Evolutionary conservation across 1,140 invertebrate genomes (phyloP).

Genomic region (Drosophila guanche): DNA sequence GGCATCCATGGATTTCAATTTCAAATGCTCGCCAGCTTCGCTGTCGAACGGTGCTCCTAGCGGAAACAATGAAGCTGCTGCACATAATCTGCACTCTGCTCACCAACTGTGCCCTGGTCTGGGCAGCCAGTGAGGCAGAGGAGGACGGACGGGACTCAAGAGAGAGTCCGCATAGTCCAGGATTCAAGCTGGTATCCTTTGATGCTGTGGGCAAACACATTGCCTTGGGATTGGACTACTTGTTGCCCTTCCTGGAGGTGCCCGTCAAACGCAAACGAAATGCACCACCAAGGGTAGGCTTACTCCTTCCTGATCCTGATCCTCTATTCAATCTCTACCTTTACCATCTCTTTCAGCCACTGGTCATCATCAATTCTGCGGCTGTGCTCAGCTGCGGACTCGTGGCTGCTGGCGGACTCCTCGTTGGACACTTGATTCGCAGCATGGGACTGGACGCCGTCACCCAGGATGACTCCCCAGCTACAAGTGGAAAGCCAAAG

Average conservation of each 20-base stretch:
- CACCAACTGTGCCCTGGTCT: slow-evolving; percentile 21
- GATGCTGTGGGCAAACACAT: slow-evolving; percentile 63
- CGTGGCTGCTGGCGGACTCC: slow-evolving; percentile 46
- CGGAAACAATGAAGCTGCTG: slow-evolving; percentile 55
- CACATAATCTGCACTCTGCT: slow-evolving; percentile 31
- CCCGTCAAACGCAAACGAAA: slow-evolving; percentile 61
- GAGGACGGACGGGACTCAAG: neutral
- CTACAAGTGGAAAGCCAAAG: slow-evolving; percentile 4
- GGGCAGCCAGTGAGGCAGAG: slow-evolving; percentile 37
- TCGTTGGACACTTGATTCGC: slow-evolving; percentile 63
- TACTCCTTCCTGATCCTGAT: neutral
- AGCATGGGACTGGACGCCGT: slow-evolving; percentile 59
- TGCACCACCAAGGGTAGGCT: slow-evolving; percentile 52
- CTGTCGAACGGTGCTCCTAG: slow-evolving; percentile 16
- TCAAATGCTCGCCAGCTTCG: slow-evolving; percentile 43
- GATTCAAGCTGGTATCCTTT: slow-evolving; percentile 62
- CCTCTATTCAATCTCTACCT: too few relatives aligned
- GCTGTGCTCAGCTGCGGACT: slow-evolving; percentile 63
- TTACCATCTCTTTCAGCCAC: slow-evolving; percentile 21
- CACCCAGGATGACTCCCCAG: slow-evolving; percentile 17
- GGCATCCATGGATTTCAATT: slow-evolving; percentile 22
- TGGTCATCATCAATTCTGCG: slow-evolving; percentile 67
- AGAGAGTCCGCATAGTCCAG: slow-evolving; percentile 23
- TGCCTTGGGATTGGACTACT: slow-evolving; percentile 64
- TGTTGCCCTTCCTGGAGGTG: slow-evolving; percentile 73